Evolutionary conservation across 2,888 invertebrate species (phyloP).

Genomic region (Drosophila leonis): DNA sequence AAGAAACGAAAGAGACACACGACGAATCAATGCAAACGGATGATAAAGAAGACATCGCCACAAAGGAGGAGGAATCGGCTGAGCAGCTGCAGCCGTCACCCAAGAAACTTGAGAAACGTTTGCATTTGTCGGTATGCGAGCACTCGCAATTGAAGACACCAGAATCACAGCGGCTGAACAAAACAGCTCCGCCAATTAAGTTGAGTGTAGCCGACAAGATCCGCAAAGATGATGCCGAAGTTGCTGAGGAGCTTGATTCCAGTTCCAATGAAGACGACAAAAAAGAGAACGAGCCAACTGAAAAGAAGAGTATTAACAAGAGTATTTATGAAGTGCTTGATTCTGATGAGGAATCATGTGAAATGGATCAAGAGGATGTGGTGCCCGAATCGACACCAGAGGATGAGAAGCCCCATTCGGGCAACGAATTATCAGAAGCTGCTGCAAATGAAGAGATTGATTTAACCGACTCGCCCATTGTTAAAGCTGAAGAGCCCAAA

Average conservation of each 20-base stretch:
- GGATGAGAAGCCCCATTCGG: neutral
- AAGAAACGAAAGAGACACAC: neutral
- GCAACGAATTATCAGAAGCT: neutral
- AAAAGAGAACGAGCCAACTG: neutral
- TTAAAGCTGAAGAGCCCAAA: neutral
- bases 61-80: neutral
- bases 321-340: constrained; percentile 35
- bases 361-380: neutral
- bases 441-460: neutral
- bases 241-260: neutral
- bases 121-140: neutral
- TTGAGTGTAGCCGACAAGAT: neutral
- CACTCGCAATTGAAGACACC: neutral
- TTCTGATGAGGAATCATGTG: constrained; percentile 18
- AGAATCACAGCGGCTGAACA: constrained; percentile 49
- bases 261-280: constrained; percentile 22
- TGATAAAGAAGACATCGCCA: neutral
- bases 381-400: neutral
- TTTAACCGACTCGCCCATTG: neutral
- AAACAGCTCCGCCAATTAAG: constrained; percentile 40
- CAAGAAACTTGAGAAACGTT: neutral
- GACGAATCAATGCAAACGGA: neutral
- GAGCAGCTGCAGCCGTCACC: neutral
- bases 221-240: constrained; percentile 1
- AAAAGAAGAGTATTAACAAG: constrained; percentile 5